Base-by-base conservation (phyloP, 2,797 vertebrate genomes). In the Morus bassanus region DNA sequence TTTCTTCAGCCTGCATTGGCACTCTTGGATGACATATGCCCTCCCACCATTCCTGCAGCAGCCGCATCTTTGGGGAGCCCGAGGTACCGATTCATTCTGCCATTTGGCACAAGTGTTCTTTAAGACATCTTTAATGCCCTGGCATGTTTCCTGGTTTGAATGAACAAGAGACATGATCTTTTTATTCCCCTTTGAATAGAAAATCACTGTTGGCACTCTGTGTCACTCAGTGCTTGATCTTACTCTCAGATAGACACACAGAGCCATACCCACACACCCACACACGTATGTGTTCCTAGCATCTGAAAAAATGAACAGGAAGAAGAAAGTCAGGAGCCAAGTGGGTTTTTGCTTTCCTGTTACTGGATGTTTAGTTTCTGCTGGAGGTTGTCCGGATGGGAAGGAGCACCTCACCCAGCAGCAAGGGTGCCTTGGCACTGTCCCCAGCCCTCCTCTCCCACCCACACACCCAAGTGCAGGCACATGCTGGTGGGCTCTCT, bases 111-210 rank as follows among this genome's bases (percentile, higher is more conserved):
- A 65, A 63, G 64, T 35, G 15, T 57, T 83, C 87, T 93, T 91
- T 88, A 90, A 95, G 87, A 89, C 39, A 67, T 46, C 70, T 93
- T 86, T 61, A 89, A 74, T 6, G 39, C 39, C 79, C 85, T 94
- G 92, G 72, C 1, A 2, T 72, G 67, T 91, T 91, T 96, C 91
- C 88, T 91, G 91, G 81, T 85, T 95, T 88, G 54, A 96, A 60
- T 48, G 72, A 96, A 92, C 76, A 82, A 86, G 53, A 95, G 54
- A 86, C 18, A 68, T 90, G 87, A 86, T 84, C 74, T 89, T 93
- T 96, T 93, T 80, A 91, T 87, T 48, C 15, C 56, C 30, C 41
- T 96, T 76, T 96, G 93, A 96, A 91, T 88, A 94, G 79, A 93
- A 95, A 96, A 97, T 91, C 61, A 46, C 60, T 89, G 64, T 89